Base-by-base conservation (phyloP, 2,113 vertebrate genomes). In the Phalacrocorax aristotelis region DNA sequence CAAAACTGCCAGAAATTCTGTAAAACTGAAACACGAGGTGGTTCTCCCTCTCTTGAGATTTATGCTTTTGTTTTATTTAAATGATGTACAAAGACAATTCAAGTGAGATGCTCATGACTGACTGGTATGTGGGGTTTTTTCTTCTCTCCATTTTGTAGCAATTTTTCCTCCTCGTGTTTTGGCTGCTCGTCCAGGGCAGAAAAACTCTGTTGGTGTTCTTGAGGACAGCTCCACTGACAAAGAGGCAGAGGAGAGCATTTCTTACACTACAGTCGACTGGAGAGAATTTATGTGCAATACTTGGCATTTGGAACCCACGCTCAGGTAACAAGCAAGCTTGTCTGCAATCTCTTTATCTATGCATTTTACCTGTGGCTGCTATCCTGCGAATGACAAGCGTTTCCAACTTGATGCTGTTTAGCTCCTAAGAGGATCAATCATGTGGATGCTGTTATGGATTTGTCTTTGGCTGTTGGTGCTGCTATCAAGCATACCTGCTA, bases 201-300 rank as follows among this genome's bases (percentile, higher is more conserved):
- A 99, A 94, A 99, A 98, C 94, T 99, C 99, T 1, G 98, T 99
- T 10, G 98, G 98, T 81, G 97, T 98, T 79, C 99, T 99, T 64
- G 99, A 99, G 16, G 98, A 99, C 6, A 97, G 95, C 88, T 98
- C 98, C 34, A n/a, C 98, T 85, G 98, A 98, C 42, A 99, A 97
- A 95, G 98, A 98, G 70, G 98, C 98, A 81, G 99, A 99, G 79
- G 99, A 99, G 10, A 93, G 98, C 95, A 98, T 99, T 93, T 98
- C 99, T 91, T 99, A 99, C 83, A 99, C 99, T 83, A 99, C 99
- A 26, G 99, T 99, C 8, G 99, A 99, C 97, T 99, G 99, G 99
- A 99, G 99, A 96, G 99, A 99, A 96, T 99, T 99, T 88, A 98
- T 99, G 97, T 99, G 99, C 96, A 99, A 99, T 98, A 99, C 99